phyloP scores from a whole-genome alignment of 2,888 invertebrate genomes.

The Rutpela maculata region DNA sequence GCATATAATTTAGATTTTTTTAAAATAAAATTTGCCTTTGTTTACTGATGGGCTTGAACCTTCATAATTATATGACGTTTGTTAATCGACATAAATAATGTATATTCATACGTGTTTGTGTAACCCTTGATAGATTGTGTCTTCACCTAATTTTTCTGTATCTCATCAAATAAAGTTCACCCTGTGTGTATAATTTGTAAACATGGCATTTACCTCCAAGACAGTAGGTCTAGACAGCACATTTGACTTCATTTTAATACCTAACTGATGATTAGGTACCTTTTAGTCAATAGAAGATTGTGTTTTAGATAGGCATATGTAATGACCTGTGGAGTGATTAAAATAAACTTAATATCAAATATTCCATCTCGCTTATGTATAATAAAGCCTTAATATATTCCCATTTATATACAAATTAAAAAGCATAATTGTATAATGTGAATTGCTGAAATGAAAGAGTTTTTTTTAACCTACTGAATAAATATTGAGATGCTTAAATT shows the following conservation, averaged over 20 bases:
- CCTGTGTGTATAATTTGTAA: not conserved
- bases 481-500: constrained; percentile 23
- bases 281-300: not conserved
- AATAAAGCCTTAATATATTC: not conserved
- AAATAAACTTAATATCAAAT: constrained; percentile 1
- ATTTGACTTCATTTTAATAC: not conserved
- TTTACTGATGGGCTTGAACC: too few species aligned
- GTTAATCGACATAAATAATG: too few species aligned
- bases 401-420: constrained; percentile 14
- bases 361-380: not conserved
- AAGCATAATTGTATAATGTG: constrained; percentile 13
- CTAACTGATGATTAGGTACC: not conserved
- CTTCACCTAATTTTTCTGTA: not conserved
- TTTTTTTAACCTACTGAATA: constrained; percentile 10
- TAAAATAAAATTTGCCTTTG: too few species aligned
- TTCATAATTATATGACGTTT: too few species aligned
- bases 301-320: not conserved
- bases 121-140: not conserved
- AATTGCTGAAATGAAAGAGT: constrained; percentile 19
- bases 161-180: not conserved
- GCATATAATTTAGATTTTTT: too few species aligned
- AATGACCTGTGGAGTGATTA: not conserved
- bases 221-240: not conserved
- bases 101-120: too few species aligned
- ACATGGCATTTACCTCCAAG: not conserved